Evolutionary conservation across 2,113 vertebrate genomes (phyloP).

Genomic region (Girardinichthys multiradiatus): DNA sequence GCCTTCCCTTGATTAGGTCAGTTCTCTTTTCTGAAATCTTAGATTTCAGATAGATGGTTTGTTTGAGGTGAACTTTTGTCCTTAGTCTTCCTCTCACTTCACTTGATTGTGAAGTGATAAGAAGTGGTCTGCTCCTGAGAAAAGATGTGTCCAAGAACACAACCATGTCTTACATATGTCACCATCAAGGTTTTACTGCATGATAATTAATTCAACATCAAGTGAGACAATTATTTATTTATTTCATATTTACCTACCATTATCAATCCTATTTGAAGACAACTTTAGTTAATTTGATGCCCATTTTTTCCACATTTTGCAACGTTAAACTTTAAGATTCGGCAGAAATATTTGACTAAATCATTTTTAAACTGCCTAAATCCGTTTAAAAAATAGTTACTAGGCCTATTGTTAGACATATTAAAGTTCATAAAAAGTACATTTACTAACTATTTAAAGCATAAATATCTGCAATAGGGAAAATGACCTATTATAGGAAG

Average conservation of each 20-base stretch:
- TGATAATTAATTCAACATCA: conserved; percentile 29
- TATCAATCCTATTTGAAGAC: no score
- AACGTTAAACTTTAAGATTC: no score
- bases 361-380: no score
- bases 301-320: no score
- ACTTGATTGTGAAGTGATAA: conserved; percentile 64
- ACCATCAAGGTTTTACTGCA: neutral
- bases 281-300: no score
- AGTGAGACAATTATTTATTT: conserved; percentile 33
- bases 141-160: conserved; percentile 49
- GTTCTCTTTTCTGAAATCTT: neutral
- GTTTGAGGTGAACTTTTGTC: neutral
- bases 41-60: neutral
- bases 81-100: conserved; percentile 29
- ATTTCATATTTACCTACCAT: no score
- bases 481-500: neutral
- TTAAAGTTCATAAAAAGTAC: no score
- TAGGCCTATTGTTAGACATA: no score
- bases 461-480: neutral
- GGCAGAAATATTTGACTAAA: no score
- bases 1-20: neutral
- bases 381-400: no score
- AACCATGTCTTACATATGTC: conserved; percentile 57
- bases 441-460: no score
- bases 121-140: conserved; percentile 47